These are phyloP conservation scores for Lathamus discolor DNA, from an alignment of 2,113 vertebrate genomes.

Conservation along the genomic window DNA sequence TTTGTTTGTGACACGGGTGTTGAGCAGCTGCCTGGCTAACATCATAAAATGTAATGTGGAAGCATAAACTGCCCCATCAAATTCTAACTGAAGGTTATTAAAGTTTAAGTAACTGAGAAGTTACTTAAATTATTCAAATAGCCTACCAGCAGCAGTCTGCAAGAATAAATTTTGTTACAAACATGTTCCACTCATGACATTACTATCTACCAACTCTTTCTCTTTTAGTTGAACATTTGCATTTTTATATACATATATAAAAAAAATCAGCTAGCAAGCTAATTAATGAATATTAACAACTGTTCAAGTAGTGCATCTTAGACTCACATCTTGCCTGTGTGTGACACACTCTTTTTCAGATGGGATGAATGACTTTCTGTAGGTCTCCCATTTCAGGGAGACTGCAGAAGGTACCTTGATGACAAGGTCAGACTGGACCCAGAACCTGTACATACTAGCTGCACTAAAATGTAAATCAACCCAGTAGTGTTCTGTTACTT, in stretches of 20 bases:
- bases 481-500: not conserved
- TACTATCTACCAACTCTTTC: not conserved
- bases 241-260: not conserved
- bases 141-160: not conserved
- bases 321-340: not conserved
- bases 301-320: not conserved
- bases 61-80: not conserved
- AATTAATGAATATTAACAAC: not conserved
- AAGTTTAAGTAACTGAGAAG: not conserved
- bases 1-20: not conserved
- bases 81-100: not conserved
- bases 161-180: not conserved
- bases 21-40: not conserved
- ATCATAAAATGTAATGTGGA: not conserved
- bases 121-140: not conserved
- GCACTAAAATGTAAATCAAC: not conserved
- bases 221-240: not conserved
- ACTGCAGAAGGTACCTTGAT: not conserved
- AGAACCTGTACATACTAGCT: not conserved
- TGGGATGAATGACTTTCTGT: not conserved
- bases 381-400: not conserved
- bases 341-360: not conserved
- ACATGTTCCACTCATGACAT: not conserved
- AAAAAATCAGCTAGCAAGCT: not conserved
- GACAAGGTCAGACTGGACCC: not conserved